phyloP scores from a whole-genome alignment of 2,797 vertebrate genomes.

The Arctocebus calabarensis region DNA sequence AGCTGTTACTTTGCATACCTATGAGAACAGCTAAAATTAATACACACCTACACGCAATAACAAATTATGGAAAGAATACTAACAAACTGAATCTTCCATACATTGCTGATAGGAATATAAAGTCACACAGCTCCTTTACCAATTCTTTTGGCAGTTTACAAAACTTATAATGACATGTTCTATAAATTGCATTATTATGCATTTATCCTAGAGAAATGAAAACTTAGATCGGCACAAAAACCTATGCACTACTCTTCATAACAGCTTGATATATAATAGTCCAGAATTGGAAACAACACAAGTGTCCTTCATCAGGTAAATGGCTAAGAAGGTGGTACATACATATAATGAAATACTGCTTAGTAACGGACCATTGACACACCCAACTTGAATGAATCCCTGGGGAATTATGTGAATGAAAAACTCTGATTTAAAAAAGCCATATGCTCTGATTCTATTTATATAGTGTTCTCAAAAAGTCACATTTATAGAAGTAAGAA shows the following conservation, averaged over 20 bases:
- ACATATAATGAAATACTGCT: not conserved
- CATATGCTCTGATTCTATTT: not conserved
- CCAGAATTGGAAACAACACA: not conserved
- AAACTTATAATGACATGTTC: conserved; percentile 8
- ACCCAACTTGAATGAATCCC: not conserved
- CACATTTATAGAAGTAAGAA: not conserved
- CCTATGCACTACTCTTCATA: not conserved
- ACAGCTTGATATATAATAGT: not conserved
- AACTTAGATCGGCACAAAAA: not conserved
- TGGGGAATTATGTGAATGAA: not conserved
- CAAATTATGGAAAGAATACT: conserved; percentile 25
- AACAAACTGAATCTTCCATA: not conserved
- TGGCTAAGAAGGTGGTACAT: not conserved
- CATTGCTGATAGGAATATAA: not conserved
- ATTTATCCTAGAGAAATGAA: conserved; percentile 37
- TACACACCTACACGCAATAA: not conserved
- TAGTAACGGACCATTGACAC: not conserved
- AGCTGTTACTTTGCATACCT: not conserved
- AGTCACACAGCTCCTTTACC: not conserved
- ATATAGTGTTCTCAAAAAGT: conserved; percentile 1
- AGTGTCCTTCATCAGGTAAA: not conserved
- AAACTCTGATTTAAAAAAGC: not conserved
- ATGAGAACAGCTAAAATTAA: not conserved
- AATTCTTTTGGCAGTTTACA: conserved; percentile 6
- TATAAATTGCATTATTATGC: not conserved